phyloP scores from a whole-genome alignment of 64 coral and sea anemone species.

The Trachythela sp. region DNA sequence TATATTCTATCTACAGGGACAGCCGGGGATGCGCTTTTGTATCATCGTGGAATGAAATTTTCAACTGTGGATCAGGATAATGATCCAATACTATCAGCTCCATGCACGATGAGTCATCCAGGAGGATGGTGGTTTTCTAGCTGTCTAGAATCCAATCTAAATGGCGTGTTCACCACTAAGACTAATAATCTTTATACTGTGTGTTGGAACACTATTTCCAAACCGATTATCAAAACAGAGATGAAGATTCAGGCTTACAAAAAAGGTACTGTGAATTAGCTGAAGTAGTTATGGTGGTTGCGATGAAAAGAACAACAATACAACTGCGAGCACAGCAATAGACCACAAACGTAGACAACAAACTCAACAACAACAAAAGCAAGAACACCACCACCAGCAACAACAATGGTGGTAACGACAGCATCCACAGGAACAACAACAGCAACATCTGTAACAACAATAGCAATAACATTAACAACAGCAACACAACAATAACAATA shows the following conservation, averaged over 20 bases:
- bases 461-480: no score
- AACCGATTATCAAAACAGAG: not conserved
- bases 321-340: no score
- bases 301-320: no score
- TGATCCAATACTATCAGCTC: not conserved
- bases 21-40: not conserved
- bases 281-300: no score
- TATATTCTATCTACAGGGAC: not conserved
- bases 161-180: not conserved
- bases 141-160: not conserved
- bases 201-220: not conserved
- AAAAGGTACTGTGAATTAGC: no score
- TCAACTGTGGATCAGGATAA: not conserved
- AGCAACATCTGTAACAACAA: no score
- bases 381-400: no score
- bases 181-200: not conserved
- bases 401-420: no score
- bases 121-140: not conserved
- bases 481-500: no score
- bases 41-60: constrained; percentile 2
- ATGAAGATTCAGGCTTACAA: not conserved
- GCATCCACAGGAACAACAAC: no score
- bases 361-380: no score
- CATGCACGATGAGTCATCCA: not conserved
- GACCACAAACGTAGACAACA: no score